Base-by-base conservation (phyloP, 2,797 vertebrate genomes). In the Xiphorhynchus erythropygius region DNA sequence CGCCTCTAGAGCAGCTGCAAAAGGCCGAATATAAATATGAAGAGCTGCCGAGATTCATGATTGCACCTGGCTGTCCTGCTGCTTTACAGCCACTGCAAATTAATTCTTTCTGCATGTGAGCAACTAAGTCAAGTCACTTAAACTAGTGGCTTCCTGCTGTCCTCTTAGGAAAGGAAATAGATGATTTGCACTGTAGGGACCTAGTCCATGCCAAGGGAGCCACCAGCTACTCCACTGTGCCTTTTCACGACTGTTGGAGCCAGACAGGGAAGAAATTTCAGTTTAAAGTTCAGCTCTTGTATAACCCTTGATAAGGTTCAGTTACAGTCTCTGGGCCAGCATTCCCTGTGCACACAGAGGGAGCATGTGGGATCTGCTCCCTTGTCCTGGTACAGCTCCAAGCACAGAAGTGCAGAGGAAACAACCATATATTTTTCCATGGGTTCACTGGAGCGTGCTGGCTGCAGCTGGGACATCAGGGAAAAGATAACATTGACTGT, bases 41-140 rank as follows among this genome's bases (percentile, higher is more conserved):
- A 92, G 92, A 95, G 87, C 76, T 96, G 90, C 81, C 16, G 82
- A 93, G 89, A 87, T 97, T 95, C 79, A 90, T 95, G 94, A 97
- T 94, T 94, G 95, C 94, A 96, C 92, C 94, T 97, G 97, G 93
- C 76, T 95, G 84, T 93, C 90, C 94, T 95, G 95, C 95, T 96
- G 90, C 87, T 96, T 94, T 92, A 95, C 88, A 97, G 84, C 83
- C 90, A 84, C 67, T 93, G 86, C 86, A 96, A 96, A 96, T 96
- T 95, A 94, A 96, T 97, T 97, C 88, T 94, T 96, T 89, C 93
- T 93, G 89, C 85, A 81, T 93, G 83, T 5, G 46, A 94, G 70
- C 85, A 94, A 78, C 89, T 89, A 80, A 94, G 89, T 83, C 84
- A 91, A 96, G 87, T 93, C 87, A 89, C 78, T 97, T 94, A 89